Evolutionary conservation across 2,113 vertebrate genomes (phyloP), one percentile per base, ranked within the genome.

Genomic region (Saguinus imperator): DNA sequence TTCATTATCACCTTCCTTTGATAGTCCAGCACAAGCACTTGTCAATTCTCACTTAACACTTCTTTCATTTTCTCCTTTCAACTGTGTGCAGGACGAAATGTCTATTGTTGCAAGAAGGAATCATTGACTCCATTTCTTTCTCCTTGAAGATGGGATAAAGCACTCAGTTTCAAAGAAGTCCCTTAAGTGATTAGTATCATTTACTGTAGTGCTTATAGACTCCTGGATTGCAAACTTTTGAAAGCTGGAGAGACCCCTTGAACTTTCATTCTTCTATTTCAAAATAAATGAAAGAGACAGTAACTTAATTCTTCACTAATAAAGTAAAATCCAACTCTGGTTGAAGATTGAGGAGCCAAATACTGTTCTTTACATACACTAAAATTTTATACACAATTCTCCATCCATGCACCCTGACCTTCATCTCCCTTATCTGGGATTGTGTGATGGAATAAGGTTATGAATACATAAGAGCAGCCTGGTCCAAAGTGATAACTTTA

Each of bases 241-340:
- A 97, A 72, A 43, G 52, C 79, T 94, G 45, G 32, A 89, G 87
- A 92, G 94, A 95, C 97, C 83, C 94, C 96, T 96, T 93, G 91
- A 97, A 92, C 96, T 90, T 95, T 84, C 1, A 0, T 84, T 94
- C 96, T 75, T 72, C 87, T 81, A 52, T 89, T 94, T 97, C 92
- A 95, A 87, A 97, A 89, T 91, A 93, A 96, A 95, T 93, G 84
- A 95, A 97, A 95, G 93, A 93, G 55, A 80, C 0, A 11, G 55
- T 25, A 81, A 94, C 50, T 91, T 96, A 97, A 96, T 95, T 97
- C 94, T 94, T 91, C 89, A 61, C 84, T 94, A 92, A 92, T 91
- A 66, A 93, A 85, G 2, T 58, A 25, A 7, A 76, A 61, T 40
- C 58, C 50, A n/a, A 5, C 37, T 80, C 16, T 12, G 23, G 21